A percentile compares a stretch with the other conserved stretches of the same genome.
phyloP scores from a whole-genome alignment of 2,888 invertebrate species.

The Mimachlamys varia region DNA sequence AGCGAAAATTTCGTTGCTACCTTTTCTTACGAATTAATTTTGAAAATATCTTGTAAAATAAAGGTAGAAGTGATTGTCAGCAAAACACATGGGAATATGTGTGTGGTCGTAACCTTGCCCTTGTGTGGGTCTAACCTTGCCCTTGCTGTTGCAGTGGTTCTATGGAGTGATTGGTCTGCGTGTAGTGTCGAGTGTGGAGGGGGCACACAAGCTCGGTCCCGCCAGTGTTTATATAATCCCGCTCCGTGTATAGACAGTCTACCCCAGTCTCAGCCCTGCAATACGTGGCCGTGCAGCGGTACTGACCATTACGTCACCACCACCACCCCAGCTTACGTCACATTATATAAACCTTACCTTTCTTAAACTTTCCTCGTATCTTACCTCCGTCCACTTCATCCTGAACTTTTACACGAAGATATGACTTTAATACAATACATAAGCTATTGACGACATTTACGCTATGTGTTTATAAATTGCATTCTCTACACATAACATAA shows the following conservation, averaged over 20 bases:
- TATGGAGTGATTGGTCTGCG: constrained; percentile 57
- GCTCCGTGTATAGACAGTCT: background rate
- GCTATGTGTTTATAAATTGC: background rate
- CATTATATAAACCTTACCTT: background rate
- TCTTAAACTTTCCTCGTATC: background rate
- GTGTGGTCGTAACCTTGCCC: background rate
- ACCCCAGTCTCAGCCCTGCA: constrained; percentile 9
- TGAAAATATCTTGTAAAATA: too few species aligned
- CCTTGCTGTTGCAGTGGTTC: constrained; percentile 37
- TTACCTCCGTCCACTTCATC: background rate
- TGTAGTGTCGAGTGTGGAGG: constrained; percentile 63
- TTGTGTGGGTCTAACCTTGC: background rate
- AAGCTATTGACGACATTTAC: background rate
- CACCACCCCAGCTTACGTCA: background rate
- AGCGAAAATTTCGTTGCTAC: too few species aligned
- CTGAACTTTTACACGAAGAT: background rate
- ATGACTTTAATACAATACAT: background rate
- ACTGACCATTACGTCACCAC: background rate
- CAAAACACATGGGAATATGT: too few species aligned
- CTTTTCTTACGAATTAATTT: too few species aligned
- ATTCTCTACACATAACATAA: background rate
- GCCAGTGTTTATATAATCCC: constrained; percentile 50
- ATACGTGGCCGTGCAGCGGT: background rate
- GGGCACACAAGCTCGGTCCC: constrained; percentile 54
- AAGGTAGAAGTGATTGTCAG: too few species aligned